Conservation (phyloP, 2,113 vertebrate species). For the Furnarius figulus region DNA sequence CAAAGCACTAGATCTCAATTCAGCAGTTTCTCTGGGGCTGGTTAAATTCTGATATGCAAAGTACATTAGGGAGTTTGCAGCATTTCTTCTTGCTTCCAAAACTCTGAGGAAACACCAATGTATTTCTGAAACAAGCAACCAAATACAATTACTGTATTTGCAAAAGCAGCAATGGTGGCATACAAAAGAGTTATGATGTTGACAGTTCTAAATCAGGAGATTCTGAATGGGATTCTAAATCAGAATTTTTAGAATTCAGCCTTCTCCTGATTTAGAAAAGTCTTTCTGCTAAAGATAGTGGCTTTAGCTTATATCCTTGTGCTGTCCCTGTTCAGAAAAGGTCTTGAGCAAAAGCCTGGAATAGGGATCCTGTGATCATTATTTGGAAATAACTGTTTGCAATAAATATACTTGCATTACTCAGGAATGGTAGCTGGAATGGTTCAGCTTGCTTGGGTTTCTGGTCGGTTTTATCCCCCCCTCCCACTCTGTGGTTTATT, state of each 20-base stretch:
- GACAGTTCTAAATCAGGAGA: neutral
- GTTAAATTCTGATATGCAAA: neutral
- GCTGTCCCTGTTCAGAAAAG: neutral
- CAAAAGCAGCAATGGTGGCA: neutral
- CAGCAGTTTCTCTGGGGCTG: neutral
- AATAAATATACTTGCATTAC: neutral
- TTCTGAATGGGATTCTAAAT: neutral
- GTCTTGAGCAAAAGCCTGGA: neutral
- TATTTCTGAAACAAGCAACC: neutral
- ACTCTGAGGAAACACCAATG: neutral
- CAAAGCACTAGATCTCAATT: neutral
- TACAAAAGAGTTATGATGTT: neutral
- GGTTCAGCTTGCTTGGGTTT: neutral
- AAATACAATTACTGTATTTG: neutral
- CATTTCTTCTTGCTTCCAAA: neutral
- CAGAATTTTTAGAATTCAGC: neutral
- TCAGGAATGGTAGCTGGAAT: neutral
- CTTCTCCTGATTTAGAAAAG: neutral
- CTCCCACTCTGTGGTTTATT: accelerated
- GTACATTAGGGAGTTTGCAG: neutral
- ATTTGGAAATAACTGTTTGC: neutral
- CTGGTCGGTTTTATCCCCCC: neutral
- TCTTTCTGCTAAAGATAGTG: neutral
- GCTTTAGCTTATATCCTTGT: neutral
- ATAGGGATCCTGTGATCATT: neutral